phyloP scores from a whole-genome alignment of 2,113 vertebrate species.

The Rafetus swinhoei region DNA sequence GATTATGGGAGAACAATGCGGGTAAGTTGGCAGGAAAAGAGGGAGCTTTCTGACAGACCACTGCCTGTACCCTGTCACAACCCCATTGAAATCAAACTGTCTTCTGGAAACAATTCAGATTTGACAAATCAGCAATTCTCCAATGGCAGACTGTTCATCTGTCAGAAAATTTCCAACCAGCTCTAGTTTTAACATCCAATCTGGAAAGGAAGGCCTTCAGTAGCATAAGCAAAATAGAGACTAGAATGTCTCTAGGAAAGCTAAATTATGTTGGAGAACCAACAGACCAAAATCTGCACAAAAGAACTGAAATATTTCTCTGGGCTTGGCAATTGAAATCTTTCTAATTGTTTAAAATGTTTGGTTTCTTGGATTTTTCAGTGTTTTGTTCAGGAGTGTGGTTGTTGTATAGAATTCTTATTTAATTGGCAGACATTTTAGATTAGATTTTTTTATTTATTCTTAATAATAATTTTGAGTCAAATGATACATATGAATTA shows the following conservation, averaged over 20 bases:
- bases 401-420: background rate
- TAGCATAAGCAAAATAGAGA: background rate
- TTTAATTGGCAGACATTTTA: background rate
- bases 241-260: background rate
- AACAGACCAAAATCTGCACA: constrained; percentile 6
- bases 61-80: no score
- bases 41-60: background rate
- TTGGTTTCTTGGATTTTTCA: background rate
- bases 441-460: background rate
- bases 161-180: constrained; percentile 2
- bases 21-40: background rate
- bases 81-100: background rate
- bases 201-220: background rate
- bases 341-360: constrained; percentile 15
- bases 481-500: background rate
- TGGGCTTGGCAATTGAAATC: background rate
- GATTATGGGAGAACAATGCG: background rate
- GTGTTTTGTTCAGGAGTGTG: background rate
- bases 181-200: background rate
- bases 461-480: background rate
- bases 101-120: background rate
- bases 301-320: constrained; percentile 36
- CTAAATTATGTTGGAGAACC: background rate
- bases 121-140: background rate
- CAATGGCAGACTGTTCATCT: background rate